Evolutionary conservation across 2,113 vertebrate species (phyloP), one percentile per base, ranked within the genome.

Genomic region (Physeter macrocephalus): DNA sequence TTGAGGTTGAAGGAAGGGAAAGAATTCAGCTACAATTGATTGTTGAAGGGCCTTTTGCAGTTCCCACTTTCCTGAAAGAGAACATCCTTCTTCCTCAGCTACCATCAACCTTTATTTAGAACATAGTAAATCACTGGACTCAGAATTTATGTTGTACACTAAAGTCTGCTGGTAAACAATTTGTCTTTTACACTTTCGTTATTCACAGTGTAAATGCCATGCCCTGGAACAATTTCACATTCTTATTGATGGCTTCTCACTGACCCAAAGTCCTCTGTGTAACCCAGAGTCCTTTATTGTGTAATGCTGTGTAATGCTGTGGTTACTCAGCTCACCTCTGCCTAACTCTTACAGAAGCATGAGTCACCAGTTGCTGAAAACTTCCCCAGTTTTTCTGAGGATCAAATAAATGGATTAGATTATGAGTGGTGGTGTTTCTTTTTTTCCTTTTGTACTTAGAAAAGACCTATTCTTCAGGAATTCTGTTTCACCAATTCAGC

Each of bases 101-200:
- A 69, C 66, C 5, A 4, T 80, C 95, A 88, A 91, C 81, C 82
- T 95, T 93, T 96, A 83, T 95, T 97, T 96, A 91, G 88, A 95
- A 87, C 61, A 29, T 62, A 91, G 23, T 96, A 97, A 97, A 97
- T 96, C 96, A 92, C 82, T 64, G 39, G 25, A 34, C 69, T 94
- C 43, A 80, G 78, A 96, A 96, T 96, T 80, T 90, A 75, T 95
- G 93, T 86, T 25, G 31, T 29, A 5, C 29, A 3, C 54, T 91
- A 17, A 84, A 74, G 67, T 80, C 77, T n/a, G 66, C 91, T 87
- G n/a, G 94, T 72, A 90, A 97, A 83, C 82, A 77, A 64, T 78
- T 77, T 72, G 46, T 66, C 94, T 97, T 97, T 89, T 94, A 61
- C 89, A 94, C 27, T 80, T n/a, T 72, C 93, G 66, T 93, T 85